Evolutionary conservation across 2,797 vertebrate species (phyloP).

Genomic region (Sebastes taczanowskii): DNA sequence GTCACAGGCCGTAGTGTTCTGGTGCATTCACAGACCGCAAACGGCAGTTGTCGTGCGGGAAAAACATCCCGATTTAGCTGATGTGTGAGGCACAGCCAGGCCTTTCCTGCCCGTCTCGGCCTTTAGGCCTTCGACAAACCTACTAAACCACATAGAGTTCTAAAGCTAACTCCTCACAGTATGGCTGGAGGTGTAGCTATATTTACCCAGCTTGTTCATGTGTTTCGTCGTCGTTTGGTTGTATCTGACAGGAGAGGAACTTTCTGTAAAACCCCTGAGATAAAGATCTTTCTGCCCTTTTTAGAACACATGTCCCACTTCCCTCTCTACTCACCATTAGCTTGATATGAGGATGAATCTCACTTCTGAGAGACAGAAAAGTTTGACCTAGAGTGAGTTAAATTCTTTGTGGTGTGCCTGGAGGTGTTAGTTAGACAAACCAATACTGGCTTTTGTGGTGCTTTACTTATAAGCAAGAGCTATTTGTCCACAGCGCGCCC

Average conservation of each 20-base stretch:
- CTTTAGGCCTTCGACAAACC: slow-evolving; percentile 42
- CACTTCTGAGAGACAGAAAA: slow-evolving; percentile 23
- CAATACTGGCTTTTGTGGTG: slow-evolving; percentile 22
- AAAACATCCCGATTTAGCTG: slow-evolving; percentile 51
- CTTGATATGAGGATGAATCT: slow-evolving; percentile 29
- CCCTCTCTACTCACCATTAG: slow-evolving; percentile 42
- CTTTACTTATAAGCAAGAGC: neutral
- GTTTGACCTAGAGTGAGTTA: neutral
- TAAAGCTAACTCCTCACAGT: slow-evolving; percentile 2
- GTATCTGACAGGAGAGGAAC: slow-evolving; percentile 57
- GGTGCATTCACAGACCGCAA: slow-evolving; percentile 18
- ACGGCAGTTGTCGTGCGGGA: slow-evolving; percentile 58
- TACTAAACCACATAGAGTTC: slow-evolving; percentile 58
- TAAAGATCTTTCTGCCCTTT: slow-evolving; percentile 61
- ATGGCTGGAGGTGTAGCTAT: slow-evolving; percentile 46
- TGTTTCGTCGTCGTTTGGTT: slow-evolving; percentile 34
- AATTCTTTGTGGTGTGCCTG: neutral
- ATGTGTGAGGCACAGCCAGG: neutral
- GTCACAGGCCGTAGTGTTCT: neutral
- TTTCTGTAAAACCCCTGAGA: slow-evolving; percentile 48
- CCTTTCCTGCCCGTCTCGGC: slow-evolving; percentile 34
- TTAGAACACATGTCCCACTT: slow-evolving; percentile 62
- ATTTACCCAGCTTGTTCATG: slow-evolving; percentile 48
- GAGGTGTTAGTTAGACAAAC: slow-evolving; percentile 5
- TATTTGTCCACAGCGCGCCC: neutral